These are phyloP conservation scores for Drosophila seclusa DNA, from an alignment of 2,888 invertebrate genomes.

Conservation along the genomic window DNA sequence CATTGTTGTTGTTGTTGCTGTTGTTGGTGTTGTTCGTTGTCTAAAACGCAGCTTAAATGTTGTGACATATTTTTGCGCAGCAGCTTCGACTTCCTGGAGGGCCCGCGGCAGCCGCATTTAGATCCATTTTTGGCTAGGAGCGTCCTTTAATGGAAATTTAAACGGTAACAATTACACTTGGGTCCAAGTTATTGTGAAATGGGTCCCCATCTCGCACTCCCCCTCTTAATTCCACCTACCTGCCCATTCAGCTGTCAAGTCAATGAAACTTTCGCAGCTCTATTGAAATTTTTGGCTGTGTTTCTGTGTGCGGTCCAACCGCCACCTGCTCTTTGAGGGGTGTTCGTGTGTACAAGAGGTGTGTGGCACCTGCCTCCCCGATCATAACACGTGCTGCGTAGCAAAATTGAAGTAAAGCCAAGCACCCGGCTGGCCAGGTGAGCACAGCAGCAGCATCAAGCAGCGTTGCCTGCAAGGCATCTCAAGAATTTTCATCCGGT, in stretches of 20 bases:
- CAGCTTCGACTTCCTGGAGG: constrained; percentile 32
- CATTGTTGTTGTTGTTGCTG: constrained; percentile 17
- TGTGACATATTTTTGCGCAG: constrained; percentile 70
- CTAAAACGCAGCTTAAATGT: constrained; percentile 69
- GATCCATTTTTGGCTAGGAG: constrained; percentile 54
- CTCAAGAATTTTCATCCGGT: constrained; percentile 61
- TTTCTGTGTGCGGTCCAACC: constrained; percentile 34
- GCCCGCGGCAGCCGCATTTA: constrained; percentile 27
- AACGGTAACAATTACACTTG: constrained; percentile 77
- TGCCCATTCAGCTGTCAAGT: constrained; percentile 65
- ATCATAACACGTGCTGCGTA: constrained; percentile 52
- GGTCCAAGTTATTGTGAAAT: constrained; percentile 52
- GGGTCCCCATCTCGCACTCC: not conserved
- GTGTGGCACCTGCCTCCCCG: constrained; percentile 6
- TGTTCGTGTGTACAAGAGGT: not conserved
- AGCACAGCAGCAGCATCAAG: constrained; percentile 11
- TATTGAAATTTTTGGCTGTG: constrained; percentile 63
- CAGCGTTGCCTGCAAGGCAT: constrained; percentile 47
- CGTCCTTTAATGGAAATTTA: constrained; percentile 76
- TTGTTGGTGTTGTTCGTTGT: constrained; percentile 25
- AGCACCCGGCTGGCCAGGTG: constrained; percentile 18
- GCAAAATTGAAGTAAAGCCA: constrained; percentile 46
- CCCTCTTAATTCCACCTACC: not conserved
- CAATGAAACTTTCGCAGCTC: constrained; percentile 68
- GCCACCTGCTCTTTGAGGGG: constrained; percentile 45